Base-by-base conservation (phyloP, 2,113 vertebrate species). In the Poeciliopsis retropinna region DNA sequence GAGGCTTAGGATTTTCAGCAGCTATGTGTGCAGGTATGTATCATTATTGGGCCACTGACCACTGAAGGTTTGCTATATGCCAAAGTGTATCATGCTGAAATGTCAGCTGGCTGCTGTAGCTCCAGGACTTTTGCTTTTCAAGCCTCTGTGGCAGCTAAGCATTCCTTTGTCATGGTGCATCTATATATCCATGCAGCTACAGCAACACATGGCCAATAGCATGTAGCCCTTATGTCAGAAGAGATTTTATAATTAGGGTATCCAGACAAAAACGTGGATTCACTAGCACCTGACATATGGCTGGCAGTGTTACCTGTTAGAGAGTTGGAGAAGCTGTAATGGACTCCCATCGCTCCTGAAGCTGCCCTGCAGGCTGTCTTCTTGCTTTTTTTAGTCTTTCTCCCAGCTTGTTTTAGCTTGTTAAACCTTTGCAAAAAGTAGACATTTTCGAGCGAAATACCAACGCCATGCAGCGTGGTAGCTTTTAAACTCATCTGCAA, bases 241-340 rank as follows among this genome's bases (percentile, higher is more conserved):
- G 79, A 86, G 73, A 88, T 86, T 62, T 88, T 79, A 84, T 89
- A 92, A 92, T 92, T 92, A 83, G 89, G 64, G 67, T 39, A 77
- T 80, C 84, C 80, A 82, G 83, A 87, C 69, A 88, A 78, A 86
- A 73, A 80, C 70, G 73, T 85, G 80, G 57, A 87, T 90, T 80
- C 73, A 73, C 69, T 27, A 82, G 77, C 71, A 80, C 64, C 76
- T 91, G 85, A 87, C 80, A 89, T 82, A 72, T 85, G 89, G 84
- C 85, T 77, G 80, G 60, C 79, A 83, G 83, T 89, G 82, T 82
- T 83, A 88, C 88, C 89, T 92, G 88, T 91, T 87, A 88, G 75
- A 85, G 89, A 81, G 83, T 73, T 86, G 82, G 67, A 76, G 83
- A 87, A 70, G 73, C 69, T 85, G 51, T 91, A 90, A 92, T 92